A percentile compares a stretch with the other conserved stretches of the same genome.
Conservation (phyloP, 2,113 vertebrate genomes). For the Stegostoma tigrinum region DNA sequence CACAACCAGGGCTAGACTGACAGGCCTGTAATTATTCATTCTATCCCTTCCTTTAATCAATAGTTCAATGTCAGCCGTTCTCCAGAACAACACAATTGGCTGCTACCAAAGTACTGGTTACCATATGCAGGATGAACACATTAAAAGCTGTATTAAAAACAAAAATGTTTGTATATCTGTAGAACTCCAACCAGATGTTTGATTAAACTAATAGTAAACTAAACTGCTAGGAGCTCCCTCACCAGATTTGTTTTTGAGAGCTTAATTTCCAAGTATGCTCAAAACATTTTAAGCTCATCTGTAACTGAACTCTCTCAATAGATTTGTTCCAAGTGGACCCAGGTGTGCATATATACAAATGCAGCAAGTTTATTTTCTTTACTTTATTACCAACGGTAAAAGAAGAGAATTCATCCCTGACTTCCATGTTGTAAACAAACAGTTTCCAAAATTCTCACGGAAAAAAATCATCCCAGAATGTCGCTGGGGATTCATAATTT, state of each 20-base stretch:
- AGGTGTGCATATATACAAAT: background rate
- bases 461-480: background rate
- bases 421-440: background rate
- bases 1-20: too few relatives aligned
- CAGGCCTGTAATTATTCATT: too few relatives aligned
- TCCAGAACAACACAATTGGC: background rate
- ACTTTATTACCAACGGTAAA: background rate
- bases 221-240: background rate
- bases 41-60: too few relatives aligned
- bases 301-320: background rate
- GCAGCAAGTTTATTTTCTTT: background rate
- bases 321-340: slow-evolving; percentile 6
- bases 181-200: background rate
- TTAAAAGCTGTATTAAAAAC: background rate
- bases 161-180: background rate
- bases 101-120: background rate
- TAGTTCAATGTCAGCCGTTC: too few relatives aligned
- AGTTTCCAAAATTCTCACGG: background rate
- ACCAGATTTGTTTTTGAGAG: slow-evolving; percentile 14
- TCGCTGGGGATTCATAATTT: background rate
- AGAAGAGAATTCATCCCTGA: background rate
- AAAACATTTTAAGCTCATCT: background rate
- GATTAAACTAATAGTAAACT: background rate
- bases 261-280: background rate
- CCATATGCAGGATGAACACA: background rate